Base-by-base conservation (phyloP, 2,888 invertebrate genomes). In the Diarsia brunnea region DNA sequence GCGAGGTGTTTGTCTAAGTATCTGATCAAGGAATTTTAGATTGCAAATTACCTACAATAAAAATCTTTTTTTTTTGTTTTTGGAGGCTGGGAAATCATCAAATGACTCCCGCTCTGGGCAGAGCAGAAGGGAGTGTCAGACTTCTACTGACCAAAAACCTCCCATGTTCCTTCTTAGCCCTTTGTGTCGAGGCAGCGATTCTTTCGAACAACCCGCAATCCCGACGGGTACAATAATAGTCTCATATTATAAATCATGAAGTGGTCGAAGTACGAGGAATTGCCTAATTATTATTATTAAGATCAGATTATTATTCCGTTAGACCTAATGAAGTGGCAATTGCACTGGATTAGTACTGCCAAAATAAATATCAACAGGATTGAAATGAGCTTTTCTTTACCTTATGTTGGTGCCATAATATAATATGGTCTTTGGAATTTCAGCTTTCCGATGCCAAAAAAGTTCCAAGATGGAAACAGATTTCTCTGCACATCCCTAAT, bases 181-280 rank as follows among this genome's bases (percentile, higher is more conserved):
- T n/a, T n/a, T n/a, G n/a, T n/a, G n/a, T n/a, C n/a, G n/a, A n/a
- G n/a, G n/a, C n/a, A n/a, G n/a, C n/a, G n/a, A n/a, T n/a, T n/a
- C n/a, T n/a, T n/a, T n/a, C n/a, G n/a, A n/a, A n/a, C n/a, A n/a
- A n/a, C n/a, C n/a, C n/a, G n/a, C n/a, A n/a, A n/a, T n/a, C n/a
- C n/a, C n/a, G n/a, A n/a, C n/a, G n/a, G n/a, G n/a, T n/a, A 47
- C 4, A 47, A 12, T 43, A 27, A 49, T 1, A 43, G 0, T 51
- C 12, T 16, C 7, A 31, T 49, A 10, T 60, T 19, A 43, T 24
- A 65, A 31, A 65, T 49, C 43, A 74, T 43, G n/a, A n/a, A 75
- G 11, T 58, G 58, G n/a, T 49, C 43, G n/a, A 43, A n/a, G 19
- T 45, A 49, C 45, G 38, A 24, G 24, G 7, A 24, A 24, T 24